Evolutionary conservation across 1,140 invertebrate genomes (phyloP).

Genomic region (Anagrus nilaparvatae): DNA sequence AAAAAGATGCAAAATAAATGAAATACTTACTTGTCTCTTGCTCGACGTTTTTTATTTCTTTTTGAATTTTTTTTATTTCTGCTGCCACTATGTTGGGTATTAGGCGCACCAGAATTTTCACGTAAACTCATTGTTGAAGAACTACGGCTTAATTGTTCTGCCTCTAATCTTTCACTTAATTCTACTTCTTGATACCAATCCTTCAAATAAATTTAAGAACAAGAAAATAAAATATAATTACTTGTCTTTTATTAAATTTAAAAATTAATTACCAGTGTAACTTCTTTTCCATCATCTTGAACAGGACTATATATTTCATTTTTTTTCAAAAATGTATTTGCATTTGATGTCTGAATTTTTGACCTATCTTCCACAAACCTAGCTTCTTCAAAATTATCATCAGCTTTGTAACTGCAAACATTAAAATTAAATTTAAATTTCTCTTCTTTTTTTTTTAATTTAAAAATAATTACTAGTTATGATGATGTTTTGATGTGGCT

Average conservation of each 20-base stretch:
- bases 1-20: slow-evolving; percentile 8
- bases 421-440: no score
- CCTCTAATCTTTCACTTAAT: slow-evolving; percentile 38
- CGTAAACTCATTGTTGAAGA: slow-evolving; percentile 46
- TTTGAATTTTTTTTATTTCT: slow-evolving; percentile 26
- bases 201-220: slow-evolving; percentile 20
- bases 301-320: slow-evolving; percentile 25
- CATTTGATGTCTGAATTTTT: slow-evolving; percentile 20
- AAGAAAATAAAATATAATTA: neutral
- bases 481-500: neutral
- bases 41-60: slow-evolving; percentile 28
- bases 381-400: slow-evolving; percentile 21
- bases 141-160: slow-evolving; percentile 44
- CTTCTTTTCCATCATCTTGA: slow-evolving; percentile 22
- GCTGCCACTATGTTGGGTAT: slow-evolving; percentile 21
- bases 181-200: slow-evolving; percentile 51
- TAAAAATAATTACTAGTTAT: no score
- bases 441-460: no score
- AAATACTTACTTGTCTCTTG: slow-evolving; percentile 28
- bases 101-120: slow-evolving; percentile 32
- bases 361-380: slow-evolving; percentile 22
- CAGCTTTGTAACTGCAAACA: slow-evolving; percentile 22
- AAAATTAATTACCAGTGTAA: slow-evolving; percentile 26
- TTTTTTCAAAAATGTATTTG: slow-evolving; percentile 26
- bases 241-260: neutral